These are phyloP conservation scores for Liposcelis brunnea DNA, from an alignment of 2,888 invertebrate species.

Conservation along the genomic window DNA sequence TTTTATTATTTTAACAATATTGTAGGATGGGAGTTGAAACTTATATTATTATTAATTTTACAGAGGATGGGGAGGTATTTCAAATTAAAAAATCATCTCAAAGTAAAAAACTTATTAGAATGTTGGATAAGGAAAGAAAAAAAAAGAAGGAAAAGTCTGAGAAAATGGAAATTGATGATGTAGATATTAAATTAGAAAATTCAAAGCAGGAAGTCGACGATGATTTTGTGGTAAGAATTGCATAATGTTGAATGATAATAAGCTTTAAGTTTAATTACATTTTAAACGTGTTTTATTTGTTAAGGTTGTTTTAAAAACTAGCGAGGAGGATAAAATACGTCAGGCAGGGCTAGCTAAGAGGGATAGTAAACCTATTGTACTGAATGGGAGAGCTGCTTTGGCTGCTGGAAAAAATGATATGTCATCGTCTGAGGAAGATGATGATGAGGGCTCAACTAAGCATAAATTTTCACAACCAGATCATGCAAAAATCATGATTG, in stretches of 20 bases:
- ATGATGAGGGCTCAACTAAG: constrained; percentile 21
- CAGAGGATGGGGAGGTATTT: constrained; percentile 74
- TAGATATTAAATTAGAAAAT: constrained; percentile 28
- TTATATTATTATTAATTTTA: constrained; percentile 26
- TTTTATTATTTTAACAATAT: neutral
- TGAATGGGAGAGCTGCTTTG: constrained; percentile 68
- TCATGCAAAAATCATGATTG: constrained; percentile 60
- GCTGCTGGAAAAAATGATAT: constrained; percentile 54
- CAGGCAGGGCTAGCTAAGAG: neutral
- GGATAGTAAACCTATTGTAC: constrained; percentile 29
- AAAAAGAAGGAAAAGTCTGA: constrained; percentile 34
- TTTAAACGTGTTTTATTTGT: neutral
- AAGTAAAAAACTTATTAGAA: constrained; percentile 74
- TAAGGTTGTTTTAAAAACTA: neutral
- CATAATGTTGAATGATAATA: constrained; percentile 17
- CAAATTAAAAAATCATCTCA: constrained; percentile 92
- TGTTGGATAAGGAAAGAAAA: constrained; percentile 59
- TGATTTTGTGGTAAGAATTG: constrained; percentile 43
- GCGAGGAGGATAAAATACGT: neutral
- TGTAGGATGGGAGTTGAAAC: constrained; percentile 5
- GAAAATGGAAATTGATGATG: constrained; percentile 22
- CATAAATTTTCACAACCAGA: constrained; percentile 46
- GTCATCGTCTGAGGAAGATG: constrained; percentile 44
- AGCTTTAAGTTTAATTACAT: neutral
- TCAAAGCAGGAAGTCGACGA: constrained; percentile 51